A percentile compares a stretch with the other conserved stretches of the same genome.
phyloP scores from a whole-genome alignment of 2,888 invertebrate species.

The Macrosiphum euphorbiae region DNA sequence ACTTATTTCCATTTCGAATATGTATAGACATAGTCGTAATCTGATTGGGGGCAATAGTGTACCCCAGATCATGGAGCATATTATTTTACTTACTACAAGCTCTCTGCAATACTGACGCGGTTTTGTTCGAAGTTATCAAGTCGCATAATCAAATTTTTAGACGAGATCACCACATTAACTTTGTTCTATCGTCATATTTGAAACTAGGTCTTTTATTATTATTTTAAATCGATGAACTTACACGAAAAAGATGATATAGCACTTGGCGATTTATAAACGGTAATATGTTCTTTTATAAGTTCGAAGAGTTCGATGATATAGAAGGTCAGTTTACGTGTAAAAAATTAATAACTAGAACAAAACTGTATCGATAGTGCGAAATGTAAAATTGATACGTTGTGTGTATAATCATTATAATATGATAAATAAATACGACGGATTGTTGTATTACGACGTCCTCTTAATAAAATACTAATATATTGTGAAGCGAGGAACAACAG shows the following conservation, averaged over 20 bases:
- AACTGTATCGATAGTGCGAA: not conserved
- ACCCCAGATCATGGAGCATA: not conserved
- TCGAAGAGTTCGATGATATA: not conserved
- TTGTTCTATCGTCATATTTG: not conserved
- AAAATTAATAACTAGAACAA: slow-evolving; percentile 16
- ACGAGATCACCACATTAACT: not conserved
- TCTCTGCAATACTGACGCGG: not conserved
- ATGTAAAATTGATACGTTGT: not conserved
- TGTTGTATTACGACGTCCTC: not conserved
- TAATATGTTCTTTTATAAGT: not conserved
- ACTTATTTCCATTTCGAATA: not conserved
- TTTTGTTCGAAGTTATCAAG: not conserved
- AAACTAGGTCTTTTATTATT: not conserved
- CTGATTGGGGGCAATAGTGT: too few species aligned
- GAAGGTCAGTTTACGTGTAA: not conserved
- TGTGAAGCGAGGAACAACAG: not conserved
- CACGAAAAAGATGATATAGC: not conserved
- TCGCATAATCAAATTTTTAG: not conserved
- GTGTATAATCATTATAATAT: not conserved
- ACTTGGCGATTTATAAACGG: not conserved
- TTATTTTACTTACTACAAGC: not conserved
- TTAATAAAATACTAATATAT: slow-evolving; percentile 24
- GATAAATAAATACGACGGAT: slow-evolving; percentile 21
- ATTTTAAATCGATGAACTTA: not conserved
- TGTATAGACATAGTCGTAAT: too few species aligned